phyloP scores from a whole-genome alignment of 2,113 vertebrate genomes.

The Channa maculata region DNA sequence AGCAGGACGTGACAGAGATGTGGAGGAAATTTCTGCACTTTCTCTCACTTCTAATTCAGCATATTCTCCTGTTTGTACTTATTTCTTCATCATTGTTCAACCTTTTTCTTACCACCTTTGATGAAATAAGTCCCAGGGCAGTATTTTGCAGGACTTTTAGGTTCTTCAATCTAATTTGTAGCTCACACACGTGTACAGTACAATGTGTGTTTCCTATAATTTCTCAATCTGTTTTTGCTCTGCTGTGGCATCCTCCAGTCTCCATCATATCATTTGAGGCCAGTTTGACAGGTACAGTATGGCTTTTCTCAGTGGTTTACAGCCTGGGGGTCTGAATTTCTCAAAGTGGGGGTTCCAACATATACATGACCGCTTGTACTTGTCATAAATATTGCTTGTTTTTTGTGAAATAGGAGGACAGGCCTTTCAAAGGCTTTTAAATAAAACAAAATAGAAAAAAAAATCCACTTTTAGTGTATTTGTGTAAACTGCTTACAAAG shows the following conservation, averaged over 20 bases:
- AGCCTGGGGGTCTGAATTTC: background rate
- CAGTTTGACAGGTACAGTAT: background rate
- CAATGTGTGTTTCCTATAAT: slow-evolving; percentile 2
- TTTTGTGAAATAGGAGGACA: too few species aligned
- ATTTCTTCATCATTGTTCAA: background rate
- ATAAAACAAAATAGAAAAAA: too few species aligned
- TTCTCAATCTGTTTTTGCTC: background rate
- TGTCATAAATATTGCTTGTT: too few species aligned
- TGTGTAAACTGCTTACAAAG: too few species aligned
- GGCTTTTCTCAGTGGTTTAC: background rate
- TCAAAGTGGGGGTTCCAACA: background rate
- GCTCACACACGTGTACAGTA: slow-evolving; percentile 5
- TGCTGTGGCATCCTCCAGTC: background rate
- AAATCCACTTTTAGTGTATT: too few species aligned
- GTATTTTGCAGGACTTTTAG: background rate
- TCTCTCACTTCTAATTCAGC: background rate
- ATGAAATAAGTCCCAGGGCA: background rate
- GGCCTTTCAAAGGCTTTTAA: too few species aligned
- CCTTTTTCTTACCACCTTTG: background rate
- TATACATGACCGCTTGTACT: too few species aligned
- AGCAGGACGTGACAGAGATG: slow-evolving; percentile 20
- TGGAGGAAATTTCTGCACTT: background rate
- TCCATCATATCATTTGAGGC: background rate
- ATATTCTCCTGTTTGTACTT: background rate
- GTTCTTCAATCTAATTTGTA: background rate